A percentile compares a stretch with the other conserved stretches of the same genome.
Conservation (phyloP, 2,888 invertebrate species). For the Dione vanillae region DNA sequence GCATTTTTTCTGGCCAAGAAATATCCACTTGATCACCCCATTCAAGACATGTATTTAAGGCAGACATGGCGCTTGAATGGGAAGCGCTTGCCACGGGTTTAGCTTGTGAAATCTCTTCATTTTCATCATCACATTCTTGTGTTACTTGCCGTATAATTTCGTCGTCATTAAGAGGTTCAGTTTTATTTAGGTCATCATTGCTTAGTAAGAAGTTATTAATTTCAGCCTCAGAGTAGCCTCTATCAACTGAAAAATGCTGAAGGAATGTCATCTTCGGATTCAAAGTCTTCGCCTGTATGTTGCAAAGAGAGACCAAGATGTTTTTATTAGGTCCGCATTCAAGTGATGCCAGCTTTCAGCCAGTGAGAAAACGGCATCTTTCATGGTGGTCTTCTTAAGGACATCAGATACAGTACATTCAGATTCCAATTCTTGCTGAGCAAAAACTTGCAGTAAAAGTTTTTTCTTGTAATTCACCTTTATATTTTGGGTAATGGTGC, state of each 20-base stretch:
- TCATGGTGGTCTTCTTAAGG: constrained; percentile 10
- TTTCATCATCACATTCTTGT: constrained; percentile 18
- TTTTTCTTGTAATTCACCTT: constrained; percentile 45
- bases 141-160: constrained; percentile 30
- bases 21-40: constrained; percentile 32
- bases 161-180: constrained; percentile 29
- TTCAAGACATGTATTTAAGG: constrained; percentile 24
- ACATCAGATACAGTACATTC: constrained; percentile 28
- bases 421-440: constrained; percentile 32
- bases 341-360: not conserved
- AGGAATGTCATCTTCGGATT: constrained; percentile 14
- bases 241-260: not conserved
- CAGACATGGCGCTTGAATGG: constrained; percentile 21
- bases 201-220: not conserved
- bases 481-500: constrained; percentile 47
- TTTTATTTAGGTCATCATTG: constrained; percentile 23
- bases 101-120: constrained; percentile 14
- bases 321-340: constrained; percentile 6
- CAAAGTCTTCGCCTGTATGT: not conserved
- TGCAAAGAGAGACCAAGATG: not conserved
- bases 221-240: constrained; percentile 7
- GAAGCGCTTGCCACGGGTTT: constrained; percentile 13
- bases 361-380: constrained; percentile 1
- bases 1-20: constrained; percentile 33
- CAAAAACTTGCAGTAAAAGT: no score